A percentile compares a stretch with the other conserved stretches of the same genome.
These are phyloP conservation scores for Nineta flava DNA, from an alignment of 2,888 invertebrate genomes.

Conservation along the genomic window DNA sequence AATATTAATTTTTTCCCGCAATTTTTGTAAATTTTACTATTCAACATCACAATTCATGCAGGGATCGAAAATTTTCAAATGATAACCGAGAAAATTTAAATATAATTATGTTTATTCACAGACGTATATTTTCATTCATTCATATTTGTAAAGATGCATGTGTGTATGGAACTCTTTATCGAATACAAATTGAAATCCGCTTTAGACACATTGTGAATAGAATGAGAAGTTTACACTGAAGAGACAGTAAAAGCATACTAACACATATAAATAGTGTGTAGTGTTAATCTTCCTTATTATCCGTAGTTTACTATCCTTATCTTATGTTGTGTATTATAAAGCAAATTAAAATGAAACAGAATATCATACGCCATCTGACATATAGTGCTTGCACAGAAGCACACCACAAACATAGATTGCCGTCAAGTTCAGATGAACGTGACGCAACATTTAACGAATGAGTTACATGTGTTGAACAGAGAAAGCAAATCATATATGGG, in stretches of 20 bases:
- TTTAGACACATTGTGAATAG: not conserved
- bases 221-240: constrained; percentile 10
- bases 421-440: constrained; percentile 5
- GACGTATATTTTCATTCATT: too few relatives aligned
- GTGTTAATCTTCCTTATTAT: constrained; percentile 3
- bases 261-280: constrained; percentile 17
- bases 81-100: too few relatives aligned
- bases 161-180: constrained; percentile 8
- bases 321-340: not conserved
- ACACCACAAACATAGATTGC: not conserved
- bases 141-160: constrained; percentile 1
- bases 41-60: too few relatives aligned
- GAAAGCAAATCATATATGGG: constrained; percentile 23
- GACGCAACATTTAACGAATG: constrained; percentile 5
- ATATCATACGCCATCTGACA: not conserved
- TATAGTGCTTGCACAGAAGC: not conserved
- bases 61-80: too few relatives aligned
- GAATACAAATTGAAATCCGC: not conserved
- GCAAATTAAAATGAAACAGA: constrained; percentile 2
- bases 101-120: too few relatives aligned
- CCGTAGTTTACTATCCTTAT: not conserved
- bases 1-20: too few relatives aligned
- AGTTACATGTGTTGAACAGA: not conserved
- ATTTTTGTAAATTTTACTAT: too few relatives aligned
- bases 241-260: constrained; percentile 21